Base-by-base conservation (phyloP, 2,113 vertebrate species). In the Donacobius atricapilla region DNA sequence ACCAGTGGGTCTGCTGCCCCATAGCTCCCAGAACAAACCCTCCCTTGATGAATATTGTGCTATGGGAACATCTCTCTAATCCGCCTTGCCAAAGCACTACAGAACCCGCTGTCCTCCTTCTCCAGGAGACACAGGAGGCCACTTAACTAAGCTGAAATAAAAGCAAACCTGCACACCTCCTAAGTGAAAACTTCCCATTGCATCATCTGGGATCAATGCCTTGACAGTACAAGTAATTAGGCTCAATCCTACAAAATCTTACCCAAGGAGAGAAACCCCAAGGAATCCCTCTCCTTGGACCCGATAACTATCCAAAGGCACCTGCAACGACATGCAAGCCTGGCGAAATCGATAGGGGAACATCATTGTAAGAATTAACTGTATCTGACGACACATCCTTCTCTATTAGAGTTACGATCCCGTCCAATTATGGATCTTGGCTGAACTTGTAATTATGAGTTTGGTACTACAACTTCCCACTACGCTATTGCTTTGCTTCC, bases 351-450 rank as follows among this genome's bases (percentile, higher is more conserved):
- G 0, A 96, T 95, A 50, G 0, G 13, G 85, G 83, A 85, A 80
- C 93, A 93, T 96, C 95, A 68, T 16, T 92, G 94, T 84, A 93
- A 83, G 87, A 96, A 96, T 94, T 82, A 95, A 94, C 90, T 13
- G 72, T 65, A 90, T 95, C 93, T 93, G 92, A 96, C 73, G 11
- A 92, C 0, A 8, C 78, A 87, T 94, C 95, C 84, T 73, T 96
- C 95, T 94, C 90, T 93, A 97, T 96, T 96, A 95, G 79, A 97
- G 86, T 83, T 83, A 96, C 89, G 11, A 94, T 82, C 95, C 90
- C 4, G 8, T 94, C 94, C 94, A 97, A 96, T 96, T 97, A 97
- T 75, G 87, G 95, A 95, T 95, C 92, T 90, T 92, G 88, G 77
- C 89, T 95, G 90, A 93, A 95, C 89, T 89, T 3, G n/a, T 83